These are phyloP conservation scores for Perccottus glenii DNA, from an alignment of 2,113 vertebrate genomes.

Conservation along the genomic window DNA sequence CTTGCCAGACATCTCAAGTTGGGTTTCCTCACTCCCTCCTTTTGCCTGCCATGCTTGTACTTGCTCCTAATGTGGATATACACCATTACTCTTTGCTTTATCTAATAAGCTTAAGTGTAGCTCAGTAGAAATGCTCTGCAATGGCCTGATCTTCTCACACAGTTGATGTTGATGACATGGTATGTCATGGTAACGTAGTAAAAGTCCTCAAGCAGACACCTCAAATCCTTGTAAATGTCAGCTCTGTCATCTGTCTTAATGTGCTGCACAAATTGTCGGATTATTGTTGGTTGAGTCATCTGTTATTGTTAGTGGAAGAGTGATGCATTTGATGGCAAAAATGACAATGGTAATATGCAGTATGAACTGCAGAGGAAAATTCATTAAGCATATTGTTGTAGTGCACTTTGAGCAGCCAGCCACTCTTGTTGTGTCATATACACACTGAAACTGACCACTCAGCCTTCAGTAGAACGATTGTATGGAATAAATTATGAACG, in stretches of 20 bases:
- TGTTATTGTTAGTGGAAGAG: background rate
- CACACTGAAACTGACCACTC: no score
- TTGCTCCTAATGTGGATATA: constrained; percentile 61
- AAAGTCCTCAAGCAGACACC: constrained; percentile 15
- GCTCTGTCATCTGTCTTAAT: constrained; percentile 20
- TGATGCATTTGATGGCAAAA: background rate
- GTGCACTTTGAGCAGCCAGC: constrained; percentile 23
- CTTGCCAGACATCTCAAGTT: constrained; percentile 55
- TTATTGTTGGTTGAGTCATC: background rate
- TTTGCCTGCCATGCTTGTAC: constrained; percentile 40
- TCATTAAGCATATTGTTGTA: constrained; percentile 16
- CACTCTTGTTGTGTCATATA: no score
- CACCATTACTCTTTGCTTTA: constrained; percentile 69
- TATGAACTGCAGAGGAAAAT: constrained; percentile 20
- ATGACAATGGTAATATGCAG: constrained; percentile 13
- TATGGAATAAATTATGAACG: no score
- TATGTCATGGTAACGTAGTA: constrained; percentile 34
- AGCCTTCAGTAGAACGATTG: no score
- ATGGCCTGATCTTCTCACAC: constrained; percentile 48
- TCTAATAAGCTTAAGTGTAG: constrained; percentile 70
- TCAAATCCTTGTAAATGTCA: constrained; percentile 24
- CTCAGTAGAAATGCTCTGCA: constrained; percentile 55
- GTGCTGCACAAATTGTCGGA: background rate
- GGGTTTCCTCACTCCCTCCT: constrained; percentile 31
- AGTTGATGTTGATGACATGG: constrained; percentile 42